Evolutionary conservation across 2,888 invertebrate genomes (phyloP).

Genomic region (Lasiommata megera): DNA sequence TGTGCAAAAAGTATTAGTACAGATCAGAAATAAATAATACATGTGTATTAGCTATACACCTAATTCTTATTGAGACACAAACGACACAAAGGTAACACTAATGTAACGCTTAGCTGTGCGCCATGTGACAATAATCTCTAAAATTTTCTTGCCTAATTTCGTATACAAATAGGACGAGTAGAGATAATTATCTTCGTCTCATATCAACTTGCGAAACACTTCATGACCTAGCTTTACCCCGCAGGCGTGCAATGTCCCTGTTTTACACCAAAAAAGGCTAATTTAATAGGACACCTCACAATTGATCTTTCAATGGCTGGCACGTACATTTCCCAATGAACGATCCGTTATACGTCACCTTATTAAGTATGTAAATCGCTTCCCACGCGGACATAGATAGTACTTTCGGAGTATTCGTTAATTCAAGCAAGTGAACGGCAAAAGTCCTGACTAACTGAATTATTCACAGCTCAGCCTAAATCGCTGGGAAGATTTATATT

Average conservation of each 20-base stretch:
- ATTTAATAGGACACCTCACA: not conserved
- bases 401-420: not conserved
- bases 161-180: too few species aligned
- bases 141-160: too few species aligned
- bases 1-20: too few species aligned
- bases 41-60: too few species aligned
- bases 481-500: not conserved
- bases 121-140: too few species aligned
- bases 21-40: too few species aligned
- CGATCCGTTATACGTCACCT: not conserved
- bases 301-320: not conserved
- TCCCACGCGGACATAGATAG: not conserved
- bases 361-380: constrained; percentile 6
- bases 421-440: not conserved
- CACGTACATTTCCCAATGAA: not conserved
- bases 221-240: not conserved
- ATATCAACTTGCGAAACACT: not conserved
- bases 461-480: not conserved
- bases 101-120: too few species aligned
- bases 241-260: not conserved
- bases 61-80: too few species aligned
- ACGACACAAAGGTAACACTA: too few species aligned
- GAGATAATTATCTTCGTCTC: too few species aligned
- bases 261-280: constrained; percentile 6
- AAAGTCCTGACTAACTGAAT: not conserved